phyloP scores from a whole-genome alignment of 2,797 vertebrate genomes.

The Tapera naevia region DNA sequence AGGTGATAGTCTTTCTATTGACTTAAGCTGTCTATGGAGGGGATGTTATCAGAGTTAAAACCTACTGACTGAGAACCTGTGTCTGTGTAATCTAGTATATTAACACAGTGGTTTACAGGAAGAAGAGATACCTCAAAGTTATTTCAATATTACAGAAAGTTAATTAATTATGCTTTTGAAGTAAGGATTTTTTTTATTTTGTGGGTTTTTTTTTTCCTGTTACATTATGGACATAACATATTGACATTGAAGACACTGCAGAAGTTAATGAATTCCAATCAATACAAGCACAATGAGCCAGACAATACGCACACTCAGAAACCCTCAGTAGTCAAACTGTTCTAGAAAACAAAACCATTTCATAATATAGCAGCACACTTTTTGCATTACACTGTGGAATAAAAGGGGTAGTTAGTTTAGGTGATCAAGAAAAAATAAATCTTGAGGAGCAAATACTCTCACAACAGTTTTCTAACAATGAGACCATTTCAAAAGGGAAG shows the following conservation, averaged over 20 bases:
- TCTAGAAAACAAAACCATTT: slow-evolving; percentile 33
- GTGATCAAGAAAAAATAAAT: slow-evolving; percentile 13
- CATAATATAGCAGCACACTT: background rate
- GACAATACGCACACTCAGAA: background rate
- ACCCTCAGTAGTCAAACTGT: background rate
- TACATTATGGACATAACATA: background rate
- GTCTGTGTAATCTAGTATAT: background rate
- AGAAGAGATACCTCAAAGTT: background rate
- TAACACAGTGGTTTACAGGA: slow-evolving; percentile 8
- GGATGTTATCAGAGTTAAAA: slow-evolving; percentile 1
- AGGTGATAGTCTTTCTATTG: slow-evolving; percentile 43
- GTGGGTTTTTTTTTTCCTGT: background rate
- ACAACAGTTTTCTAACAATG: slow-evolving; percentile 30
- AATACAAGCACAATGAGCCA: background rate
- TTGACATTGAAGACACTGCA: background rate
- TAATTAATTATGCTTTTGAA: slow-evolving; percentile 16
- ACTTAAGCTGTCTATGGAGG: slow-evolving; percentile 15
- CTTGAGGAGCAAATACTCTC: slow-evolving; percentile 30
- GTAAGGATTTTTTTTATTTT: background rate
- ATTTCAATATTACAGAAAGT: slow-evolving; percentile 4
- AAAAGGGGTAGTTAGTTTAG: background rate
- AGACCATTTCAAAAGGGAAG: slow-evolving; percentile 27
- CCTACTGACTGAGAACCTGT: background rate
- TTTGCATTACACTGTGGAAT: background rate
- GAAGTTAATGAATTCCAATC: slow-evolving; percentile 39